Evolutionary conservation across 2,797 vertebrate genomes (phyloP), one percentile per base, ranked within the genome.

Genomic region (Mastacembelus armatus): DNA sequence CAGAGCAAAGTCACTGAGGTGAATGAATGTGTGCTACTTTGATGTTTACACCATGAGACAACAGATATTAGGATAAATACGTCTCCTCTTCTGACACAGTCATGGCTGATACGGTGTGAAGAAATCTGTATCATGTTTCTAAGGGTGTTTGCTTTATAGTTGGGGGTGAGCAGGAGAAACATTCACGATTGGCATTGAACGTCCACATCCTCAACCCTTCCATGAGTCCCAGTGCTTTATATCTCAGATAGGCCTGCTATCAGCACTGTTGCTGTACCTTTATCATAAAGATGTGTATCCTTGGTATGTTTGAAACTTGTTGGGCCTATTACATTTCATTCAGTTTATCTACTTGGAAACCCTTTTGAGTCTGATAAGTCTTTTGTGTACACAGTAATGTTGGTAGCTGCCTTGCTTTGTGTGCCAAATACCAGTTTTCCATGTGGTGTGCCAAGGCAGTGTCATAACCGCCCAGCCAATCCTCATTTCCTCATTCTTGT

Each of bases 401-500:
- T 40, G 35, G 64, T 63, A 44, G 78, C 80, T 65, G 59, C 55
- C 64, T 61, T 2, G 10, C 57, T 51, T 52, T 3, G 3, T 52
- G 44, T 78, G 80, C 71, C 85, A 89, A 74, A 87, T 68, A 63
- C 60, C 74, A 78, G 59, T 84, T 88, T 85, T 87, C 86, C 87
- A 59, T 45, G 55, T 36, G 51, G 68, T 39, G 32, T 87, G 87
- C 87, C 89, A 88, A 81, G 78, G 71, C 80, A 35, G 79, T 73
- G 85, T 86, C 82, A 79, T 60, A 71, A 72, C 84, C 57, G 27
- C 81, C 39, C 74, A 52, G 72, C 77, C 61, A 26, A 50, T 51
- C 65, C 69, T 81, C 80, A 74, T 74, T 88, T 91, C 89, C 89
- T 90, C 85, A 88, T 91, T 90, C 87, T 39, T 84, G 61, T 63